Evolutionary conservation across 1,140 invertebrate species (phyloP), one percentile per base, ranked within the genome.

Genomic region (Drosophila santomea): DNA sequence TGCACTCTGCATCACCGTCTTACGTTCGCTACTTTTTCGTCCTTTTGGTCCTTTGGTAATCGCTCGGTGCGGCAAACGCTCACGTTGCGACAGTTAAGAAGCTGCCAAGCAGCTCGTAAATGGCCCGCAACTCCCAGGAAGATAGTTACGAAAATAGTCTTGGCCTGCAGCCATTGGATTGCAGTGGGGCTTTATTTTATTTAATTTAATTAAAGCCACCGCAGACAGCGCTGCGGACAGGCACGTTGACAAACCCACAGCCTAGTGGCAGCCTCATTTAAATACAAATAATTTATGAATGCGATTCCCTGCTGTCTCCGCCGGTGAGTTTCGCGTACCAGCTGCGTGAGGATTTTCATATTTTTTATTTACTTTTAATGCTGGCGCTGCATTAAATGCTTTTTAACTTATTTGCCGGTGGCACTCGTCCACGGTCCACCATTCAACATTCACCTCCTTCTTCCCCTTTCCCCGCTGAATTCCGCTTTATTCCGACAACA

Each of bases 51-150:
- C 32, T 32, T 32, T 3, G 32, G 32, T 88, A 88, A 88, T 83
- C 83, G 79, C 45, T 50, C 17, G 3, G 35, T 35, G 50, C 23
- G 68, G 43, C 68, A 66, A 58, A 60, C 51, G 41, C 84, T 78
- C 83, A 88, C 83, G 83, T 88, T 89, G 84, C 61, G 69, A 50
- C 75, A 74, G 74, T 86, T 86, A 88, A 85, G 66, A 56, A 47
- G 60, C 51, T 50, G 6, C 20, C 51, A 58, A 54, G 38, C 17
- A 67, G 36, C 15, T 43, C 66, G 43, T 67, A 68, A 61, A 57
- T 56, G 48, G n/a, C 43, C 63, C 36, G n/a, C 66, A 56, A 69
- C 38, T 55, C 15, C 61, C 67, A 23, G 39, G 6, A 51, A 36
- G 52, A 72, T 71, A 71, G 68, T 72, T 72, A 54, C 51, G 39